Percentiles rank a stretch among this genome's conserved stretches.
Conservation (phyloP, 2,888 invertebrate species). For the Torymus tubicola region DNA sequence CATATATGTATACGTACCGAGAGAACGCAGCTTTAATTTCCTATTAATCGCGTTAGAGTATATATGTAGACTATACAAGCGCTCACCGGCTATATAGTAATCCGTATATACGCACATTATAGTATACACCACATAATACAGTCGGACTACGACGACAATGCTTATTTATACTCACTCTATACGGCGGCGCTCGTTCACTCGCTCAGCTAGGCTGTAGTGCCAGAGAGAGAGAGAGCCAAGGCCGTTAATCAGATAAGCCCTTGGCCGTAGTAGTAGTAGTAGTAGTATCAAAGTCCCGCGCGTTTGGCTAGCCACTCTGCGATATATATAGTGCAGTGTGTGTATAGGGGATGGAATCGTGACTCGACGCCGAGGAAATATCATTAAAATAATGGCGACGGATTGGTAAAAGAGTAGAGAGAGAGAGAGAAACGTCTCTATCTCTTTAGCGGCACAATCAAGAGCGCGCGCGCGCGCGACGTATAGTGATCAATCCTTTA, state of each 20-base stretch:
- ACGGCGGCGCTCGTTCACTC: no score
- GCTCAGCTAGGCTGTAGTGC: neutral
- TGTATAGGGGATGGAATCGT: constrained; percentile 26
- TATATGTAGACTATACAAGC: no score
- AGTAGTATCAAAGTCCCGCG: neutral
- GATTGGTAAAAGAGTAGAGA: constrained; percentile 35
- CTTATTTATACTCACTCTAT: no score
- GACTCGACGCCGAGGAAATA: constrained; percentile 41
- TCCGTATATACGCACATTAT: no score
- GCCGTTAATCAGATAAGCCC: constrained; percentile 37
- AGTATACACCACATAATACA: no score
- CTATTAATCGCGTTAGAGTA: no score
- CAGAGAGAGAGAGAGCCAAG: neutral
- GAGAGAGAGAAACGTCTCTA: constrained; percentile 31
- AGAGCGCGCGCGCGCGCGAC: constrained; percentile 33
- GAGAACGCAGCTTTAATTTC: no score
- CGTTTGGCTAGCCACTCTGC: neutral
- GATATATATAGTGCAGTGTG: neutral
- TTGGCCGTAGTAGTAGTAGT: neutral
- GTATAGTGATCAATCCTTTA: constrained; percentile 50
- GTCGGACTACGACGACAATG: no score
- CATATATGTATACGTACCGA: no score
- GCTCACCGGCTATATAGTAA: no score
- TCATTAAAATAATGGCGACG: constrained; percentile 47
- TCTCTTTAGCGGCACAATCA: constrained; percentile 5